phyloP scores from a whole-genome alignment of 1,140 invertebrate genomes.

The Gonatopus flavifemur region DNA sequence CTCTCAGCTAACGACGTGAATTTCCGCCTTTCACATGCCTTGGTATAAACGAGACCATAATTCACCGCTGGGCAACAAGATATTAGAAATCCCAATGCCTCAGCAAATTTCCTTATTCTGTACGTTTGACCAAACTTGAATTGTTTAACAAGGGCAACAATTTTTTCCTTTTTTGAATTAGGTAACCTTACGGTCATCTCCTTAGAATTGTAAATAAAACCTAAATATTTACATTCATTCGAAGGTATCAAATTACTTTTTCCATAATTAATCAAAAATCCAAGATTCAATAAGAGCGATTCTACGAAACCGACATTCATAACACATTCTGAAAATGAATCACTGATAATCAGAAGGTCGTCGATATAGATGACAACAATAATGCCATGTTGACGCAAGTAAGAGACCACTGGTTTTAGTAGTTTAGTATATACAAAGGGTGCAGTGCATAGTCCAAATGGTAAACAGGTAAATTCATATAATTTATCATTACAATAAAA shows the following conservation, averaged over 20 bases:
- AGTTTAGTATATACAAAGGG: slow-evolving; percentile 25
- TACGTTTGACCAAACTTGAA: neutral
- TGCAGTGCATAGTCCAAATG: no score
- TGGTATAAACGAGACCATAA: neutral
- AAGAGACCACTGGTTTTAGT: slow-evolving; percentile 13
- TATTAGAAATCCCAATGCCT: neutral
- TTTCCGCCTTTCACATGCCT: neutral
- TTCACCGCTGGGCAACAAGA: neutral
- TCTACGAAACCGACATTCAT: neutral
- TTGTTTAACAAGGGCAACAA: neutral
- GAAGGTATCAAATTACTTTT: neutral
- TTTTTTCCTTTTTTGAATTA: neutral
- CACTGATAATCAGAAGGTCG: neutral
- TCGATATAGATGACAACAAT: neutral
- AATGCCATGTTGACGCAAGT: no score
- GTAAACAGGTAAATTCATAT: slow-evolving; percentile 22
- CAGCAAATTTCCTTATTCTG: neutral
- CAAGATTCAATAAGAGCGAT: no score
- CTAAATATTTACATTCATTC: neutral
- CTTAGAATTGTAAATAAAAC: slow-evolving; percentile 2
- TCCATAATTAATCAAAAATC: slow-evolving; percentile 1
- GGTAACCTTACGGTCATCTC: neutral
- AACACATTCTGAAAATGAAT: neutral
- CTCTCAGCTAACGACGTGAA: neutral
- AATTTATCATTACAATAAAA: slow-evolving; percentile 1